Conservation (phyloP, 2,797 vertebrate species). For the Pelobates cultripes region DNA sequence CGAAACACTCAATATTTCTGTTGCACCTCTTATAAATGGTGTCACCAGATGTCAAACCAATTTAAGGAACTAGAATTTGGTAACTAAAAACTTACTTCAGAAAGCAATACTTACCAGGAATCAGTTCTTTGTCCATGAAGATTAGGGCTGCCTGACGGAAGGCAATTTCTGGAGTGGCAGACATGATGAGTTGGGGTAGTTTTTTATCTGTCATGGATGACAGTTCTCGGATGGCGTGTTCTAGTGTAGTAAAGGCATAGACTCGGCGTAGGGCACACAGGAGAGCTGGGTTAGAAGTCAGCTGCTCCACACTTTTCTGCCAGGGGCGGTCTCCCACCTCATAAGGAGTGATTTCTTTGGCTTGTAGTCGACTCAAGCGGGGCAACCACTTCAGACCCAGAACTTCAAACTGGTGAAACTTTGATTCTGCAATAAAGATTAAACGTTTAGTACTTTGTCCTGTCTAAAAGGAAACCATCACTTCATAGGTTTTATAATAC, state of each 20-base stretch:
- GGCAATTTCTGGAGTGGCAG: conserved; percentile 71
- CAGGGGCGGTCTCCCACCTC: conserved; percentile 70
- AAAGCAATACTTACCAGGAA: conserved; percentile 59
- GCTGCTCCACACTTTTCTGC: conserved; percentile 61
- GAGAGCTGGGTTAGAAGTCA: conserved; percentile 66
- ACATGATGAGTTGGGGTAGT: conserved; percentile 65
- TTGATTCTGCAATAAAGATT: conserved; percentile 13
- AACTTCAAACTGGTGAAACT: conserved; percentile 64
- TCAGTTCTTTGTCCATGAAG: conserved; percentile 71
- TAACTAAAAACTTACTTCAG: no score
- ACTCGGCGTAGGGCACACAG: conserved; percentile 62
- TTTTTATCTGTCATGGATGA: not conserved
- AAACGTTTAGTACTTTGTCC: no score
- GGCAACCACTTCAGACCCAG: conserved; percentile 75
- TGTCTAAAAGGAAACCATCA: no score
- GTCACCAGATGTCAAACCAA: no score
- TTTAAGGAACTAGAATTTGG: no score
- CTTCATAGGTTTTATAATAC: no score
- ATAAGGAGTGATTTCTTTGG: conserved; percentile 72
- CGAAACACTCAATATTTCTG: no score
- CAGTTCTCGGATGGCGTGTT: conserved; percentile 53
- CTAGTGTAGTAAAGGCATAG: conserved; percentile 63
- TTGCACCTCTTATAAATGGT: no score
- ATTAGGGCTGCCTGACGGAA: conserved; percentile 72
- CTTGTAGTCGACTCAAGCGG: conserved; percentile 65